Evolutionary conservation across 2,113 vertebrate genomes (phyloP).

Genomic region (Seriola aureovittata): DNA sequence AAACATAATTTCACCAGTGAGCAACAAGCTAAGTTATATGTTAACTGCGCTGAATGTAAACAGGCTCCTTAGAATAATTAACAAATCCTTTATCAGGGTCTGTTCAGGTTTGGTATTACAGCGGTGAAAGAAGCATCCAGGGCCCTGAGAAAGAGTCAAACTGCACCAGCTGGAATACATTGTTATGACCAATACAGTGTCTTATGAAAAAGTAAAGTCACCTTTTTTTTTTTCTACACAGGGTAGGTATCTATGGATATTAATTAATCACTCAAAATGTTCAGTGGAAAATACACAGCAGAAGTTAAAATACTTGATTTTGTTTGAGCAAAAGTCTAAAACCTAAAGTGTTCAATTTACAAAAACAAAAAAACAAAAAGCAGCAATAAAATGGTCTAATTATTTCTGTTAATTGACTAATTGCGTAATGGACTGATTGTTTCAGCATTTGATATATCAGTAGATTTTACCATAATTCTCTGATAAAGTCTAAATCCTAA

Average conservation of each 20-base stretch:
- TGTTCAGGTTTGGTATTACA: too few relatives aligned
- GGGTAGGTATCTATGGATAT: neutral
- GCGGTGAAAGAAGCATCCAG: neutral
- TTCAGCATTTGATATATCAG: neutral
- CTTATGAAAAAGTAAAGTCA: neutral
- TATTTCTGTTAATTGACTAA: too few relatives aligned
- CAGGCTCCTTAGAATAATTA: neutral
- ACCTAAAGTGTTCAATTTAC: neutral
- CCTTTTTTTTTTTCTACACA: neutral
- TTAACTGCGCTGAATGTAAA: neutral
- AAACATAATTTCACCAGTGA: slow-evolving; percentile 43
- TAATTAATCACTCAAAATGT: neutral
- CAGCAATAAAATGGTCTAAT: too few relatives aligned
- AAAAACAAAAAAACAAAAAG: too few relatives aligned
- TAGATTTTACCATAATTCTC: neutral
- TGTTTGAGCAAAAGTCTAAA: neutral
- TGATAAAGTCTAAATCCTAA: neutral
- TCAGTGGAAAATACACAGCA: too few relatives aligned
- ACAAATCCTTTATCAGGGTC: neutral
- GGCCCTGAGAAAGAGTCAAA: neutral
- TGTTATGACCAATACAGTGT: neutral
- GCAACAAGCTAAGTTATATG: neutral
- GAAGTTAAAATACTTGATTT: neutral
- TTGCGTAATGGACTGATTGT: neutral
- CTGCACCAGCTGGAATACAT: neutral